Evolutionary conservation across 2,888 invertebrate species (phyloP), one percentile per base, ranked within the genome.

Genomic region (Drosophila affinis): DNA sequence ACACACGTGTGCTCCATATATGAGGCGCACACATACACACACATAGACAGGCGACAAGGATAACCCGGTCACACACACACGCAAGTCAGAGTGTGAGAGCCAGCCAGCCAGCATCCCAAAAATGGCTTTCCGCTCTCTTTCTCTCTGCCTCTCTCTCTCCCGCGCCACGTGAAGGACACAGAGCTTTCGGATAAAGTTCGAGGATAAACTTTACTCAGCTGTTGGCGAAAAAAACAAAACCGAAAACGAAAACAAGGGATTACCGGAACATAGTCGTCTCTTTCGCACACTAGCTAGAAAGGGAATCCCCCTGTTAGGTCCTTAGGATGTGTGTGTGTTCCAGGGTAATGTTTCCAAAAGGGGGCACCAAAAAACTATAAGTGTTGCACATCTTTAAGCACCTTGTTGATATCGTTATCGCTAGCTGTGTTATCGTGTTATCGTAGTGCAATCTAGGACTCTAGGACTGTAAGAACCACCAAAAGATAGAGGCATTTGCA

Each of bases 21-120:
- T 57, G 65, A 48, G 48, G 51, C 56, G 17, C 29, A 18, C 57
- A 44, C 62, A 29, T 44, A 29, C 55, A 49, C 56, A 57, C 53
- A 69, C 56, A 69, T 65, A 64, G 58, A 62, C 62, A 71, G 68
- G 54, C 54, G 39, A 59, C 69, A 73, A 64, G 79, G 72, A 77
- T 85, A 86, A 85, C 84, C 84, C 84, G 84, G 84, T 85, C 84
- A 71, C 59, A 73, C 68, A 68, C 62, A 73, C 59, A 58, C 49
- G 53, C 54, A 32, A 52, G 24, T 27, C 52, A 58, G 57, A 69
- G 56, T 70, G 49, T 62, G 57, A 59, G 18, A 58, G 47, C 55
- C 49, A 52, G 7, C 27, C 27, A 27, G 27, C 21, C 65, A 57
- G 52, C 78, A 60, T 47, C 10, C 68, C 65, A 47, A 57, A 52